Conservation (phyloP, 2,113 vertebrate genomes). For the Orthonyx spaldingii region DNA sequence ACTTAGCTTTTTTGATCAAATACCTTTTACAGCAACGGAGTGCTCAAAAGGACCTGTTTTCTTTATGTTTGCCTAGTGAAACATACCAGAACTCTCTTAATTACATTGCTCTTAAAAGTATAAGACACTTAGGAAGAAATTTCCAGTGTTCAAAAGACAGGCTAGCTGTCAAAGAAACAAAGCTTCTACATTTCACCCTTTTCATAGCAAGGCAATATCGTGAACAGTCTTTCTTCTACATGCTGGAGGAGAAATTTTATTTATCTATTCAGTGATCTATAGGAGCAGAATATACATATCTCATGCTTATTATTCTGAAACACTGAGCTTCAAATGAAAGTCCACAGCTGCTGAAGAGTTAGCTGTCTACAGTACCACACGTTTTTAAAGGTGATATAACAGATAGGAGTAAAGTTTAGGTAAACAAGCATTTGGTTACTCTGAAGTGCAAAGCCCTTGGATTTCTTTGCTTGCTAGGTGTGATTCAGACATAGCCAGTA, state of each 20-base stretch:
- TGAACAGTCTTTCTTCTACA: slow-evolving; percentile 15
- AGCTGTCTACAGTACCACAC: not conserved
- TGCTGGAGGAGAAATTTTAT: slow-evolving; percentile 38
- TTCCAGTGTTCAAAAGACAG: slow-evolving; percentile 26
- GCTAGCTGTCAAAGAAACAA: slow-evolving; percentile 51
- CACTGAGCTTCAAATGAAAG: slow-evolving; percentile 12
- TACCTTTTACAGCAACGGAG: slow-evolving; percentile 5
- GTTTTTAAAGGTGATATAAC: not conserved
- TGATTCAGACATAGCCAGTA: slow-evolving; percentile 24
- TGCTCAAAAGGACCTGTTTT: slow-evolving; percentile 9
- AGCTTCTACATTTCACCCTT: slow-evolving; percentile 29
- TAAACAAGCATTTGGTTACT: slow-evolving; percentile 48
- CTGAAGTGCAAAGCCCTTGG: not conserved
- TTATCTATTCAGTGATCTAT: slow-evolving; percentile 34
- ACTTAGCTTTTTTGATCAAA: slow-evolving; percentile 33
- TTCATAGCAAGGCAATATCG: slow-evolving; percentile 3
- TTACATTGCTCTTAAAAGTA: slow-evolving; percentile 40
- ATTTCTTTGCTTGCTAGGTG: slow-evolving; percentile 43
- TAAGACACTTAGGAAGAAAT: slow-evolving; percentile 48
- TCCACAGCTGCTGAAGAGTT: not conserved
- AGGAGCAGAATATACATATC: slow-evolving; percentile 7
- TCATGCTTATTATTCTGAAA: not conserved
- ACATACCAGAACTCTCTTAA: slow-evolving; percentile 66
- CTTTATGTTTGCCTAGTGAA: slow-evolving; percentile 57
- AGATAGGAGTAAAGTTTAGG: slow-evolving; percentile 8